phyloP scores from a whole-genome alignment of 2,797 vertebrate genomes.

The Martes flavigula region DNA sequence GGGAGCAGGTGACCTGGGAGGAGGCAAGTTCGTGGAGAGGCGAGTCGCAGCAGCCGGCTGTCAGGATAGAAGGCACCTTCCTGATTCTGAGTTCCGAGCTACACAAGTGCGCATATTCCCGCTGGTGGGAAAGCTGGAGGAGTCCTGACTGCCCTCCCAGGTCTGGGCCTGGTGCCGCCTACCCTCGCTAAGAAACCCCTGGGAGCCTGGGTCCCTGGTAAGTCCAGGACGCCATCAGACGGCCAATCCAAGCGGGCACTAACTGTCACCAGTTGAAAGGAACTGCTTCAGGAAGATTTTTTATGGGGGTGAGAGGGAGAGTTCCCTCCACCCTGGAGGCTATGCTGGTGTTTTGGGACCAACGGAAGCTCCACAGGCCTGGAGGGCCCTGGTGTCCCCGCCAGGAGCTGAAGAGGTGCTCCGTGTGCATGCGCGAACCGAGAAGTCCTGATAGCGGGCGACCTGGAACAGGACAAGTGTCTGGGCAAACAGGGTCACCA shows the following conservation, averaged over 20 bases:
- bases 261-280: neutral
- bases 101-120: neutral
- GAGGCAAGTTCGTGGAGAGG: neutral
- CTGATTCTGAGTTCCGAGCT: neutral
- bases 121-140: neutral
- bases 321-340: neutral
- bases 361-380: neutral
- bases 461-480: neutral
- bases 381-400: neutral
- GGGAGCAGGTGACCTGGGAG: neutral
- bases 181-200: neutral
- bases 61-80: neutral
- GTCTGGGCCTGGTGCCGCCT: neutral
- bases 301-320: neutral
- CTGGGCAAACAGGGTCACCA: neutral
- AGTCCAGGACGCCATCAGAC: neutral
- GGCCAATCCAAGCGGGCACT: neutral
- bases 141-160: neutral
- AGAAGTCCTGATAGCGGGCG: accelerated
- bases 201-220: neutral
- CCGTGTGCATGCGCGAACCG: neutral
- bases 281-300: neutral
- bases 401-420: neutral
- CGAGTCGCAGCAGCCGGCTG: too few species aligned
- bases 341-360: neutral